phyloP scores from a whole-genome alignment of 2,888 invertebrate genomes.

The Drosophila lutescens region DNA sequence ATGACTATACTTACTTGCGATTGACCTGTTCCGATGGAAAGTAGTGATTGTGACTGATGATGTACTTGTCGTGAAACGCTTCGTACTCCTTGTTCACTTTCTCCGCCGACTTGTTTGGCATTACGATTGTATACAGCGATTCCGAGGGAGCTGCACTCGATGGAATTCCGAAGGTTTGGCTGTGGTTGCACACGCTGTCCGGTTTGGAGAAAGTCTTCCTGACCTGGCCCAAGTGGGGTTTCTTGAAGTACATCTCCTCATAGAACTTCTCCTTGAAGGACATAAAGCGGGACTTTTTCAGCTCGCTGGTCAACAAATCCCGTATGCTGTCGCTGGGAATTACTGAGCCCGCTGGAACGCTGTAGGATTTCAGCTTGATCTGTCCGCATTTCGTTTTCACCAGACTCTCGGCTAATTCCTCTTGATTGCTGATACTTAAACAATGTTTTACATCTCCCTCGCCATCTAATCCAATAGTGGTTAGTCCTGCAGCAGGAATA shows the following conservation, averaged over 20 bases:
- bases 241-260: constrained; percentile 79
- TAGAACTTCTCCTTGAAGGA: constrained; percentile 79
- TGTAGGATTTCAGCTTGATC: neutral
- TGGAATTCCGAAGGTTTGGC: constrained; percentile 66
- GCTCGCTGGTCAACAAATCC: constrained; percentile 70
- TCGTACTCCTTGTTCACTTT: constrained; percentile 70
- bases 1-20: constrained; percentile 59
- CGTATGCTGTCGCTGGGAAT: constrained; percentile 58
- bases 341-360: constrained; percentile 7
- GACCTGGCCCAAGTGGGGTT: constrained; percentile 64
- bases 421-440: constrained; percentile 51
- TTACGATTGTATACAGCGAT: constrained; percentile 57
- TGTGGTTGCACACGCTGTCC: constrained; percentile 70
- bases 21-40: constrained; percentile 76
- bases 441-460: constrained; percentile 8
- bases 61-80: constrained; percentile 74
- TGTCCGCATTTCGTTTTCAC: constrained; percentile 57
- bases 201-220: constrained; percentile 72
- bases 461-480: neutral
- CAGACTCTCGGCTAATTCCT: constrained; percentile 73
- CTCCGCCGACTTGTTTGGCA: constrained; percentile 67
- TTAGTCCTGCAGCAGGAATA: constrained; percentile 66
- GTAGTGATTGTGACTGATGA: constrained; percentile 80
- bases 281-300: constrained; percentile 77
- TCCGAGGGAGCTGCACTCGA: constrained; percentile 14